Percentiles rank a stretch among this genome's conserved stretches.
phyloP scores from a whole-genome alignment of 2,113 vertebrate species.

The Polypterus bichir region DNA sequence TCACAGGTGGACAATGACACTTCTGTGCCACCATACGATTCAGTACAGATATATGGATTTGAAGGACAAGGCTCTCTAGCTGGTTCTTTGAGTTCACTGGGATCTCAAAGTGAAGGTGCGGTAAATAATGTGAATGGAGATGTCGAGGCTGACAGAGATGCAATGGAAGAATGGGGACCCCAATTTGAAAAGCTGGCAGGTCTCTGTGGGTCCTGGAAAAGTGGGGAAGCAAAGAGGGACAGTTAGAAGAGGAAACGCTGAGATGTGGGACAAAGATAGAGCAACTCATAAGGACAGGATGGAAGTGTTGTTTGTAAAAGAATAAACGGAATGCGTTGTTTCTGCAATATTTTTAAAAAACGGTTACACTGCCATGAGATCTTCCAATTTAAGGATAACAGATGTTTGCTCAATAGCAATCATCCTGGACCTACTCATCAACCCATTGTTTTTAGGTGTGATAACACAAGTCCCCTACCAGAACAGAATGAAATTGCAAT shows the following conservation, averaged over 20 bases:
- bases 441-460: too few relatives aligned
- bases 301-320: too few relatives aligned
- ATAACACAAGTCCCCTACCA: too few relatives aligned
- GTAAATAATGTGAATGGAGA: constrained; percentile 14
- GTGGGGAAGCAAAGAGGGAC: constrained; percentile 36
- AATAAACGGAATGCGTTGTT: too few relatives aligned
- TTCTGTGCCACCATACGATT: constrained; percentile 73
- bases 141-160: background rate
- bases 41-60: constrained; percentile 75
- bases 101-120: constrained; percentile 45
- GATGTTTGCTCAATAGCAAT: too few relatives aligned
- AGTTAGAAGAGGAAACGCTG: constrained; percentile 33
- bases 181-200: constrained; percentile 71
- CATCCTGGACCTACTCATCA: too few relatives aligned
- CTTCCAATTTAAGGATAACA: too few relatives aligned
- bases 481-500: too few relatives aligned
- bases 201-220: constrained; percentile 60
- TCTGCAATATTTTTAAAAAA: too few relatives aligned
- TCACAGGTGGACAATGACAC: constrained; percentile 74
- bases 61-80: constrained; percentile 73
- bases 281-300: too few relatives aligned
- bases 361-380: too few relatives aligned
- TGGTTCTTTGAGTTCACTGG: constrained; percentile 73
- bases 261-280: constrained; percentile 22
- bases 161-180: constrained; percentile 68